Base-by-base conservation (phyloP, 1,140 invertebrate genomes). In the Sycophila sp. region DNA sequence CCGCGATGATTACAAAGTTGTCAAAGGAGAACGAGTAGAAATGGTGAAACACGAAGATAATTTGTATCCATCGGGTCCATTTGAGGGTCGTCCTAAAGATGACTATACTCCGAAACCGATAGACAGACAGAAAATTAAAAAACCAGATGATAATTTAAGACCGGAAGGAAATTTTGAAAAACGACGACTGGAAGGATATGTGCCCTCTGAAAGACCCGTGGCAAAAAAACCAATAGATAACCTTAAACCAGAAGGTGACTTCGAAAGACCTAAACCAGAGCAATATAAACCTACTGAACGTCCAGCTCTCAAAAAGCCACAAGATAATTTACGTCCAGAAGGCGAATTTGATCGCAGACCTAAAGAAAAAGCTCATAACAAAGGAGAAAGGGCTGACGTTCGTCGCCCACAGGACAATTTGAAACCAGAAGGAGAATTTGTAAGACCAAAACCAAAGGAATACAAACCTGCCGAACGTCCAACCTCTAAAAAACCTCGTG, bases 31-130 rank as follows among this genome's bases (percentile, higher is more conserved):
- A 76, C 81, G 91, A 74, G 88, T 89, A 22, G 88, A 91, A 73
- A 88, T 91, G 53, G 82, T 89, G n/a, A 86, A 87, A 62, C 88
- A 72, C 40, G 66, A 72, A 7, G 91, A 92, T 74, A 92, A 92
- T 79, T 78, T 93, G 0, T 86, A 81, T 45, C 77, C 85, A 71
- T 90, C 91, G 82, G 92, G 90, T 59, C 83, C 89, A 11, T 89
- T 91, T 81, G 85, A 88, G 28, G 78, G 77, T 4, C 83, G 85
- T 51, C 63, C 63, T 0, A 66, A 55, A 38, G 71, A 24, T 49
- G 49, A 47, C 22, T 45, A 36, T 24, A 72, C 66, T 6, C 87
- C 87, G 45, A 75, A 42, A 40, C 55, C 15, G 62, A 62, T 60
- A 2, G 58, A 69, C 1, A 77, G 80, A 69, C 79, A 83, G 4